Base-by-base conservation (phyloP, 2,888 invertebrate species). In the Mactromeris polynyma region DNA sequence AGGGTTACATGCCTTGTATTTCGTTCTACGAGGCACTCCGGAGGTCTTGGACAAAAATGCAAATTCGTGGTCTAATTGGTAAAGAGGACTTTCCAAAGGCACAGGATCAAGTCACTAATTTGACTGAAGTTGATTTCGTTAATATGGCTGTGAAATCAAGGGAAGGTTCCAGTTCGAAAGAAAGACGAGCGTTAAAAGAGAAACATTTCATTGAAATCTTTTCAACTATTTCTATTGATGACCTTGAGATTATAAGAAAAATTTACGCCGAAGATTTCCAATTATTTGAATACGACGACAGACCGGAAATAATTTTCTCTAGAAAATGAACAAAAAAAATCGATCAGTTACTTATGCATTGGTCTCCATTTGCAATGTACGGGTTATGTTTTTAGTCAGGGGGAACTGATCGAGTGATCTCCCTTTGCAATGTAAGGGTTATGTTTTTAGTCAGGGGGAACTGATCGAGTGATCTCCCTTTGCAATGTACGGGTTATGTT, bases 221-320 rank as follows among this genome's bases (percentile, higher is more conserved):
- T 88, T 85, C 89, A 87, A 58, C 83, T n/a, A 36, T 89, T 92
- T 19, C 83, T 89, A 38, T 11, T 21, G 81, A 81, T 3, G 93
- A 94, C 33, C 46, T 94, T 21, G 83, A 91, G 26, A 88, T 83
- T 78, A 80, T 94, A 0, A 42, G 89, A 51, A 42, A 87, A 14
- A 79, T 94, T 21, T 94, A 93, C 80, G 54, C 58, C 3, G 90
- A 91, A 4, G 95, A 95, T 83, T 94, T 94, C 78, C 81, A 90
- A 31, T 42, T 94, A 0, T 95, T 95, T 87, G 92, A 91, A 36
- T 95, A 95, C 85, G 91, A 91, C 54, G 77, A 84, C 40, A 79
- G 46, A 19, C 89, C 89, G 26, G 21, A 33, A 33, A 7, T 36
- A 19, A 73, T 73, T 17, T 73, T 36, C 36, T 33, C 73, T 73